These are phyloP conservation scores for Pseudorectes ferrugineus DNA, from an alignment of 2,113 vertebrate genomes.

Conservation along the genomic window DNA sequence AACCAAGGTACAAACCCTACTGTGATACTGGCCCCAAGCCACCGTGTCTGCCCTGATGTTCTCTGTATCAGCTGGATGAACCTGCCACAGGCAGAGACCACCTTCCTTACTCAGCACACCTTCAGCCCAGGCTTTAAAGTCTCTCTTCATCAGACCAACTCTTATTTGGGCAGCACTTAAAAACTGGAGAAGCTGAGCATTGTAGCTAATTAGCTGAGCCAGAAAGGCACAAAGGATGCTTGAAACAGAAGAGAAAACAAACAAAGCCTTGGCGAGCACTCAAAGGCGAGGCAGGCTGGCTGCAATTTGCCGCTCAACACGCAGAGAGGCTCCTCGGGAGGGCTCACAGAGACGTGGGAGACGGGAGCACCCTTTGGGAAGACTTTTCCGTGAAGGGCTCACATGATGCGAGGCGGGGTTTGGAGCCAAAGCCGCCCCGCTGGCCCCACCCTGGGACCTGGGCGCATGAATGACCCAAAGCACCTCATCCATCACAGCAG, in stretches of 20 bases:
- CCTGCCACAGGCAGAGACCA: neutral
- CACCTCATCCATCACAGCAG: neutral
- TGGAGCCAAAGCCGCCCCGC: neutral
- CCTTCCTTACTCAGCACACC: neutral
- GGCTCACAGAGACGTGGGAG: neutral
- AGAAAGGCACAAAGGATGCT: neutral
- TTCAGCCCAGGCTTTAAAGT: neutral
- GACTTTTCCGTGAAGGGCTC: accelerated
- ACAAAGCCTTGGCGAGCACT: neutral
- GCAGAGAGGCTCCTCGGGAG: neutral
- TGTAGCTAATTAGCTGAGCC: neutral
- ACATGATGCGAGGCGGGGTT: neutral
- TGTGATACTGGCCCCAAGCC: neutral
- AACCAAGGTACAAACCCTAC: neutral
- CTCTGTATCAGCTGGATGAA: neutral
- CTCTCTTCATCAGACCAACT: neutral
- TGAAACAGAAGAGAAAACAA: slow-evolving; percentile 37
- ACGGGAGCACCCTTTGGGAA: neutral
- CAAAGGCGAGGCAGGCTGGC: neutral
- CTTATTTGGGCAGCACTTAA: neutral
- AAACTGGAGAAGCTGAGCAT: neutral
- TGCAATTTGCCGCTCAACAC: neutral
- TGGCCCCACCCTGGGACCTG: neutral
- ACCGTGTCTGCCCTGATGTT: neutral
- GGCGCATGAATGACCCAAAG: neutral